These are phyloP conservation scores for Lagenorhynchus albirostris DNA, from an alignment of 2,113 vertebrate genomes.

Conservation along the genomic window DNA sequence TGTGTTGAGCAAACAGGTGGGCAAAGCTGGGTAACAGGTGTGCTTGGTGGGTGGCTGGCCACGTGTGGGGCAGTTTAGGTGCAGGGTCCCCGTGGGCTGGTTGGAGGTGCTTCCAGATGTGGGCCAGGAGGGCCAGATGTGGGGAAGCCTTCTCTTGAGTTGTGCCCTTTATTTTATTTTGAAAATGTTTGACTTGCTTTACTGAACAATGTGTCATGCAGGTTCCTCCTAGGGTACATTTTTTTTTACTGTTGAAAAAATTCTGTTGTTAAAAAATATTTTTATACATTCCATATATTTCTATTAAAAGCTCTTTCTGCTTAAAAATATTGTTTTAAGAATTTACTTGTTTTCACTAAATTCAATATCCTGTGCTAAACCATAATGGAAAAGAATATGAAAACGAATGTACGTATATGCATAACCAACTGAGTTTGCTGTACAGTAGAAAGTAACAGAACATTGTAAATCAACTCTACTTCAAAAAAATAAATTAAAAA, in stretches of 20 bases:
- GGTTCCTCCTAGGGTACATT: not conserved
- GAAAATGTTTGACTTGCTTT: not conserved
- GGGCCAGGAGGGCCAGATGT: not conserved
- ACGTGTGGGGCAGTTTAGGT: not conserved
- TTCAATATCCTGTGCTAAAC: too few relatives aligned
- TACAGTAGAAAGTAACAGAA: too few relatives aligned
- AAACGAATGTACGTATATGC: too few relatives aligned
- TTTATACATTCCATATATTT: not conserved
- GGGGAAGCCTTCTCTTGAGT: not conserved
- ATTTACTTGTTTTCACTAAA: too few relatives aligned
- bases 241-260: not conserved
- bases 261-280: not conserved
- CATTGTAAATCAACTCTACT: too few relatives aligned
- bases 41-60: too few relatives aligned
- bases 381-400: too few relatives aligned
- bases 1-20: not conserved
- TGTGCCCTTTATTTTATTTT: not conserved
- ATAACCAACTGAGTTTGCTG: too few relatives aligned
- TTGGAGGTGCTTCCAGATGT: not conserved
- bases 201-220: not conserved
- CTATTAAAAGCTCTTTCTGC: not conserved
- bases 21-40: not conserved
- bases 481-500: too few relatives aligned
- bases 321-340: not conserved
- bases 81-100: not conserved